Evolutionary conservation across 2,888 invertebrate genomes (phyloP), one percentile per base, ranked within the genome.

Genomic region (Rotaria macrura): DNA sequence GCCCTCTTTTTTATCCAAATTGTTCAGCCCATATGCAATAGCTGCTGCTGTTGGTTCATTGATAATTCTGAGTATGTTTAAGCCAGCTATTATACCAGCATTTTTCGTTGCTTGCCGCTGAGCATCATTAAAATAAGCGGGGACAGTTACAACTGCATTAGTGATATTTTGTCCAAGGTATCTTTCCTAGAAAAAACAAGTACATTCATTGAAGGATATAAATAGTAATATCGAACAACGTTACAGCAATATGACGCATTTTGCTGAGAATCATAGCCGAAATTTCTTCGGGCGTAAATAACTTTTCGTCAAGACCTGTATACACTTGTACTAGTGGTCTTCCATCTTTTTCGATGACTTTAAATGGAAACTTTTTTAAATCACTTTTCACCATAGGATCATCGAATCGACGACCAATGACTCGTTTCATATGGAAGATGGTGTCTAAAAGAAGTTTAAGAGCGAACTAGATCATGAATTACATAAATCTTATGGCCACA

Each of bases 71-170:
- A 96, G 95, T 6, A 96, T 96, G 88, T 94, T 94, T 85, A 97
- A 93, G 85, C 96, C 93, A 88, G 98, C 95, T 91, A 98, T 98
- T 84, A 94, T 94, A 88, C 98, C 99, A 88, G 99, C 99, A 92
- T 99, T 98, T 91, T 97, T 97, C 86, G 97, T 98, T 47, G 97
- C 97, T 92, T 98, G 98, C 92, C 99, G 94, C 92, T 99, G 99
- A 87, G 97, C 98, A 92, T 99, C 98, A 90, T 99, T 99, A 94
- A 99, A 99, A 92, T 99, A 99, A 47, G 97, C 96, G 14, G 97
- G 97, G 1, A 97, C 96, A 0, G 96, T 97, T 79, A 97, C 96
- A 25, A 96, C 96, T 87, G 95, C 95, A 89, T 95, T 93, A 0
- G 93, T 93, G 29, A 95, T 94, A 52, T 85, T 86, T 47, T 83